Evolutionary conservation across 1,140 invertebrate species (phyloP).

Genomic region (Pogonognathellus flavescens): DNA sequence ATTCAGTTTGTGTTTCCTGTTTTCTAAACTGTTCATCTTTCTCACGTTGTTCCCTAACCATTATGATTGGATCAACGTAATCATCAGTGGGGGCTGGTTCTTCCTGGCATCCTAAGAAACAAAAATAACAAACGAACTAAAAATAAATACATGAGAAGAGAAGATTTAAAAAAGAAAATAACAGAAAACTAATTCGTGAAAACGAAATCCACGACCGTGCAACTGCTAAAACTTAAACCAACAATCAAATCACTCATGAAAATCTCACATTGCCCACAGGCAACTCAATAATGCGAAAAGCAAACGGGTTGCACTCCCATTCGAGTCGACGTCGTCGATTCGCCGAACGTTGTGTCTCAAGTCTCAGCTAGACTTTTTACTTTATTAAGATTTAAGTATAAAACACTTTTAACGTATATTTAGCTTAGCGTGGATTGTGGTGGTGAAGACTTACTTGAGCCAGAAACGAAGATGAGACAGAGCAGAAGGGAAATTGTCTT

Average conservation of each 20-base stretch:
- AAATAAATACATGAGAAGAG: background rate
- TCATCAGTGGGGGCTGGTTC: background rate
- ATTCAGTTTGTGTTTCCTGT: constrained; percentile 59
- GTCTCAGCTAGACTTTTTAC: background rate
- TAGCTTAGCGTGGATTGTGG: no score
- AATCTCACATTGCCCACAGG: no score
- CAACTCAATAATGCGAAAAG: no score
- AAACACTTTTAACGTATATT: no score
- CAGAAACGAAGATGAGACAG: background rate
- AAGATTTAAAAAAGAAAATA: background rate
- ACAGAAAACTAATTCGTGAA: background rate
- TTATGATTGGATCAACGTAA: constrained; percentile 23
- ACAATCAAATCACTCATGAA: no score
- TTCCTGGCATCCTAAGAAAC: constrained; percentile 32
- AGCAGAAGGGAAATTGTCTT: constrained; percentile 23
- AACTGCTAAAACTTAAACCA: no score
- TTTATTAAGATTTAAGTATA: no score
- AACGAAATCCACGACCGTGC: no score
- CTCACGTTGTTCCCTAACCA: constrained; percentile 9
- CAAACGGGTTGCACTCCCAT: no score
- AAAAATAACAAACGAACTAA: background rate
- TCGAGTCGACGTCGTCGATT: no score
- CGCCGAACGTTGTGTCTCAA: no score
- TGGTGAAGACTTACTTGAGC: background rate
- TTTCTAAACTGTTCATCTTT: constrained; percentile 43